phyloP scores from a whole-genome alignment of 2,888 invertebrate genomes.

The Sericinus montela region DNA sequence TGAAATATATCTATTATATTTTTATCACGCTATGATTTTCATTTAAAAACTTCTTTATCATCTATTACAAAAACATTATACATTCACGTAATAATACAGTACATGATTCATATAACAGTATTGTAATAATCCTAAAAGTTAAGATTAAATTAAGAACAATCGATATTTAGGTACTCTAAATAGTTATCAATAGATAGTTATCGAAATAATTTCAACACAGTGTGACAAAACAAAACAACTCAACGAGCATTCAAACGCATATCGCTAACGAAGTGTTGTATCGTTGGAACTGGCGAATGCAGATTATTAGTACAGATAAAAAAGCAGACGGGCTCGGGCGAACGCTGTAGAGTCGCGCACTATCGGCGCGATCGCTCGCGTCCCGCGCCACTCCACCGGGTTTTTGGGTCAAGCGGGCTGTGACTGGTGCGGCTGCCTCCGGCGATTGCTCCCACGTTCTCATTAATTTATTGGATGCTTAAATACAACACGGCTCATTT shows the following conservation, averaged over 20 bases:
- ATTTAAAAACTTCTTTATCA: too few species aligned
- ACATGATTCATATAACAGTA: too few species aligned
- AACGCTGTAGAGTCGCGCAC: slow-evolving; percentile 37
- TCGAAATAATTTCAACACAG: too few species aligned
- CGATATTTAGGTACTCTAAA: too few species aligned
- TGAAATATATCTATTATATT: too few species aligned
- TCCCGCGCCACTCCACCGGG: slow-evolving; percentile 41
- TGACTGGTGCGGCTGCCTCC: slow-evolving; percentile 43
- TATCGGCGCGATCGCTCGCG: slow-evolving; percentile 61
- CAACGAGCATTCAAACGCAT: slow-evolving; percentile 1
- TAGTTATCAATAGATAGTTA: too few species aligned
- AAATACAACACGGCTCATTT: slow-evolving; percentile 18
- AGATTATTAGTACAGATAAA: slow-evolving; percentile 26
- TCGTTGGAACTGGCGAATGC: slow-evolving; percentile 16
- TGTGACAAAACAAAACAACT: slow-evolving; percentile 2
- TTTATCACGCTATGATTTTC: too few species aligned
- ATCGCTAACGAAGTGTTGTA: slow-evolving; percentile 4
- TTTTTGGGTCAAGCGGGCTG: slow-evolving; percentile 71
- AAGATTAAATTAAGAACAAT: too few species aligned
- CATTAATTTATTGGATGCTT: slow-evolving; percentile 41
- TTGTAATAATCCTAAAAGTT: too few species aligned
- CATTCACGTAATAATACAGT: too few species aligned
- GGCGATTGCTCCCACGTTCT: slow-evolving; percentile 36
- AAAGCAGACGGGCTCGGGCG: slow-evolving; percentile 15
- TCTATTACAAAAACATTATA: too few species aligned